Evolutionary conservation across 92 coral and sea anemone genomes (phyloP), one percentile per base, ranked within the genome.

Genomic region (Pocillopora grandis): DNA sequence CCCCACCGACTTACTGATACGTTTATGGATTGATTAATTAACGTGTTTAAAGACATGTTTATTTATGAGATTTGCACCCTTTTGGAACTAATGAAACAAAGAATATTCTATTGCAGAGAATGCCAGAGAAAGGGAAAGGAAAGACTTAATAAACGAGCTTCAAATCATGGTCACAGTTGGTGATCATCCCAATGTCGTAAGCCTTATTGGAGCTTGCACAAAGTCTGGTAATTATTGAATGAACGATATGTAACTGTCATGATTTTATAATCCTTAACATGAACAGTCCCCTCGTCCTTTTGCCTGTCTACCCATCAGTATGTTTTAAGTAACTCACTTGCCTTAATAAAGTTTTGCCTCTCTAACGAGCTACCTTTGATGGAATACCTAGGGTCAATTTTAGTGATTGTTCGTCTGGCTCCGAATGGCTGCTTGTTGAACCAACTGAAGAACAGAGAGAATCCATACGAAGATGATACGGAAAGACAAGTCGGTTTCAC

Each of bases 351-450:
- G 52, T 42, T 27, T 7, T 42, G 52, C 5, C 8, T 42, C 52
- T 42, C 52, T 42, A 42, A 42, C 52, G 52, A 42, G 4, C 8
- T 7, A 42, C 52, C 52, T 42, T 3, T 42, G 8, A 42, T 42
- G 52, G 8, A 42, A 2, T 69, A 31, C 36, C 75, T 70, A 70
- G 75, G 31, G 66, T 84, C 90, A 14, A 72, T 87, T 71, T 80
- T 92, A 88, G 80, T 92, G 18, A 74, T 92, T 37, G 92, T 92
- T 2, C 84, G 84, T 55, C 56, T 92, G 20, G 95, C 92, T n/a
- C 87, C 89, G 37, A 89, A 89, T 70, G 95, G 95, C 6, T 80
- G 87, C 59, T 86, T 92, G 67, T 60, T 86, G 58, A 69, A 86
- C 36, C 87, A 78, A 56, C 95, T 92, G 37, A 77, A 83, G 27